phyloP scores from a whole-genome alignment of 2,113 vertebrate species.

The Anguilla japonica region DNA sequence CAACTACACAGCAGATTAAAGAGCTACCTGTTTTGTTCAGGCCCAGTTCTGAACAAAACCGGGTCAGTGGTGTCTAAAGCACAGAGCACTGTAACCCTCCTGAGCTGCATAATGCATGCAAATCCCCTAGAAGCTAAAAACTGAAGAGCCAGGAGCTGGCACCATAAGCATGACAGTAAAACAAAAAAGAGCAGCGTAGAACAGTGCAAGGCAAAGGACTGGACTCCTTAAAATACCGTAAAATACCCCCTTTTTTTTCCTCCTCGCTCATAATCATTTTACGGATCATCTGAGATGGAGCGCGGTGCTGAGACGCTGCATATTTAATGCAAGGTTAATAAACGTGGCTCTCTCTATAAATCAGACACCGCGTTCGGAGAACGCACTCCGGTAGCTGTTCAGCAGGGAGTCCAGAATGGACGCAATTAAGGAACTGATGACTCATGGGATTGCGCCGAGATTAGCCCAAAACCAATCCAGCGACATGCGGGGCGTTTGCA shows the following conservation, averaged over 20 bases:
- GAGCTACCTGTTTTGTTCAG: constrained; percentile 1
- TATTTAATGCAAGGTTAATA: not conserved
- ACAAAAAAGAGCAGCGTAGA: not conserved
- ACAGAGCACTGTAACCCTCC: constrained; percentile 11
- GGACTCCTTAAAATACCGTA: not conserved
- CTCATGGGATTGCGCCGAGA: not conserved
- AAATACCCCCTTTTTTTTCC: not conserved
- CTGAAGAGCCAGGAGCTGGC: not conserved
- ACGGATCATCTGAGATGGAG: not conserved
- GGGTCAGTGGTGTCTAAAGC: constrained; percentile 15
- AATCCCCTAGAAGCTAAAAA: not conserved
- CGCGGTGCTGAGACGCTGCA: not conserved
- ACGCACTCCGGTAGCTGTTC: not conserved
- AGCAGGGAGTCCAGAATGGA: not conserved
- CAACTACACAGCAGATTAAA: not conserved
- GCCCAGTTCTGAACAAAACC: constrained; percentile 10
- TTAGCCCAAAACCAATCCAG: not conserved
- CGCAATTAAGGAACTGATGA: not conserved
- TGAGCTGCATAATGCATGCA: constrained; percentile 1
- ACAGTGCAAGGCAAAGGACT: not conserved
- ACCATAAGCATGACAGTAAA: not conserved
- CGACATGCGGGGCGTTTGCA: not conserved
- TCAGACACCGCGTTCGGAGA: not conserved
- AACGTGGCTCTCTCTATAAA: not conserved
- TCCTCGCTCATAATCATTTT: not conserved